A percentile compares a stretch with the other conserved stretches of the same genome.
Conservation (phyloP, 2,888 invertebrate genomes). For the Plemyria rubiginata region DNA sequence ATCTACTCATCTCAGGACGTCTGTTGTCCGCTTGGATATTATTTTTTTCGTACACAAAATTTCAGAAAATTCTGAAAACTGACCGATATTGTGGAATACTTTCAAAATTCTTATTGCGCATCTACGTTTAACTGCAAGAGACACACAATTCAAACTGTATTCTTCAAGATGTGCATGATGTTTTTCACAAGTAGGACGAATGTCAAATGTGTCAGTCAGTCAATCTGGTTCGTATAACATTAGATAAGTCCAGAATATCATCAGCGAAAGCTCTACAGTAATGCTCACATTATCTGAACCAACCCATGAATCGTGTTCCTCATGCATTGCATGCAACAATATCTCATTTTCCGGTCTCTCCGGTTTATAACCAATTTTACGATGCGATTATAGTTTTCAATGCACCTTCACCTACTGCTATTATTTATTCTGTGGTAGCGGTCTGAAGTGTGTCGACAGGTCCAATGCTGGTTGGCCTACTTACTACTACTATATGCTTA, state of each 20-base stretch:
- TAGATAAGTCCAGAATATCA: neutral
- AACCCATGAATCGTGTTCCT: conserved; percentile 24
- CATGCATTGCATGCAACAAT: conserved; percentile 21
- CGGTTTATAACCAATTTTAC: conserved; percentile 33
- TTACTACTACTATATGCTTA: conserved; percentile 32
- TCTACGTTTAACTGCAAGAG: no score
- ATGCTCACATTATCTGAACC: conserved; percentile 13
- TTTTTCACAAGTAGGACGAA: no score
- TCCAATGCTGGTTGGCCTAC: conserved; percentile 40
- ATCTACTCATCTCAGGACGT: no score
- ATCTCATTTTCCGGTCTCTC: conserved; percentile 30
- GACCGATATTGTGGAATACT: no score
- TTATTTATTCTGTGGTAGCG: conserved; percentile 30
- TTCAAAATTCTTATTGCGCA: no score
- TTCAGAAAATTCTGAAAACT: no score
- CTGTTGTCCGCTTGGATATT: no score
- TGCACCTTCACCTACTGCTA: conserved; percentile 41
- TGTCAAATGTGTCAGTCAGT: no score
- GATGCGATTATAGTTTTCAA: conserved; percentile 35
- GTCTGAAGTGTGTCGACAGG: conserved; percentile 55
- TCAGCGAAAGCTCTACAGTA: conserved; percentile 1
- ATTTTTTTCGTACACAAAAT: no score
- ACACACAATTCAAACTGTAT: no score
- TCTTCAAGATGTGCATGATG: no score
- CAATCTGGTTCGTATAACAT: no score